Evolutionary conservation across 2,888 invertebrate genomes (phyloP), one percentile per base, ranked within the genome.

Genomic region (Plagodis dolabraria): DNA sequence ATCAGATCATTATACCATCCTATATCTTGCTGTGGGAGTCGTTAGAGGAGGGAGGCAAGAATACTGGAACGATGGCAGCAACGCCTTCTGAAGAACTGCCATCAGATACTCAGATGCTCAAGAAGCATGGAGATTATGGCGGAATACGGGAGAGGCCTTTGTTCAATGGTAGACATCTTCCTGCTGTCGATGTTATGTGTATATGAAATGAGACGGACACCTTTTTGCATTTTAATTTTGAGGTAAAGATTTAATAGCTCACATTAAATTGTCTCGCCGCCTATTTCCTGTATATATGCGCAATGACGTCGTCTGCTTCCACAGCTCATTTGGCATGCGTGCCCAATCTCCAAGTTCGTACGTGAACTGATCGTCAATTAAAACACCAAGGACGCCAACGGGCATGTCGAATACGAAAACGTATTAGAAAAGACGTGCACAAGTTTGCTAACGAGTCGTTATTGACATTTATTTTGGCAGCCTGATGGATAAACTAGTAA

Each of bases 391-490:
- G 67, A 61, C 69, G 51, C 54, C 12, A 47, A 53, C 47, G 55
- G 55, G 53, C 22, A 45, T 63, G 51, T 65, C 55, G 38, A 61
- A 64, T 61, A 47, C 57, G 57, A 50, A 60, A 63, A 65, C 57
- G 44, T 63, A 61, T 53, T 34, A 55, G 53, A 57, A 69, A 66
- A 70, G 69, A 75, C 63, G 64, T 71, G 60, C 61, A 70, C 60
- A 69, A 71, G 66, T 63, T 68, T 66, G 71, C 72, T 76, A 75
- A 78, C 69, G 73, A 79, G 72, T 76, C 72, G 74, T 76, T 79
- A 82, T 83, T 82, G 81, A 77, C 78, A 80, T 83, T 79, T 75
- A 79, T 84, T 83, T 84, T 85, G 83, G 83, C 83, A 74, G 65
- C 75, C 68, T 71, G 66, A 67, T 64, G 68, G 65, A 67, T 68